Conservation (phyloP, 2,113 vertebrate species). For the Daubentonia madagascariensis region DNA sequence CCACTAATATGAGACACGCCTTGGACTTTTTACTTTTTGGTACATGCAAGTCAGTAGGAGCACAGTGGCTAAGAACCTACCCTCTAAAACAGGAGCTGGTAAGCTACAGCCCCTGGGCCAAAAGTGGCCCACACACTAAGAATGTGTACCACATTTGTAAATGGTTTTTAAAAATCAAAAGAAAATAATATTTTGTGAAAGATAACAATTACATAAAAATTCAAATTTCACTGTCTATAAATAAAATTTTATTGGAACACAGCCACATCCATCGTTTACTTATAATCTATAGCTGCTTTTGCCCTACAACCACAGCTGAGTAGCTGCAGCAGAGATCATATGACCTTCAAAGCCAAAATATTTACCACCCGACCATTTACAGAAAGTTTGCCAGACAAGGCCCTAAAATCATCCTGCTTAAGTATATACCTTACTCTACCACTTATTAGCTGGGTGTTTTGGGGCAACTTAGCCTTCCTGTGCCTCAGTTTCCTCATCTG, state of each 20-base stretch:
- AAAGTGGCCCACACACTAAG: not conserved
- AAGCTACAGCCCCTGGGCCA: too few relatives aligned
- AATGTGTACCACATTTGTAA: not conserved
- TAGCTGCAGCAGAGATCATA: not conserved
- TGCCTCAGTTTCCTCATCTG: not conserved
- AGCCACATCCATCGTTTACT: not conserved
- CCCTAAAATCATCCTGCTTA: not conserved
- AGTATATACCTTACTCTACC: not conserved
- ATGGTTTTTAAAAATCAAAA: not conserved
- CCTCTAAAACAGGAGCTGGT: not conserved
- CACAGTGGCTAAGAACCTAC: not conserved
- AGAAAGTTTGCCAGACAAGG: not conserved
- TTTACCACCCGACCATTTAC: not conserved
- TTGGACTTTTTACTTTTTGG: not conserved
- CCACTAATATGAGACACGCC: accelerated
- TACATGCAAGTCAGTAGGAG: not conserved
- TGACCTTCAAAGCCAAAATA: not conserved
- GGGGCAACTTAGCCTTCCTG: not conserved
- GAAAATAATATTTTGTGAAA: not conserved
- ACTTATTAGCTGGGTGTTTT: not conserved
- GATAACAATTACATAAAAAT: not conserved
- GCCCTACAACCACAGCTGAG: not conserved
- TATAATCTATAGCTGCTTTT: not conserved
- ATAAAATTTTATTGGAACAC: not conserved
- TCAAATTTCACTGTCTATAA: not conserved